Evolutionary conservation across 2,888 invertebrate genomes (phyloP), one percentile per base, ranked within the genome.

Genomic region (Lasioglossum morio): DNA sequence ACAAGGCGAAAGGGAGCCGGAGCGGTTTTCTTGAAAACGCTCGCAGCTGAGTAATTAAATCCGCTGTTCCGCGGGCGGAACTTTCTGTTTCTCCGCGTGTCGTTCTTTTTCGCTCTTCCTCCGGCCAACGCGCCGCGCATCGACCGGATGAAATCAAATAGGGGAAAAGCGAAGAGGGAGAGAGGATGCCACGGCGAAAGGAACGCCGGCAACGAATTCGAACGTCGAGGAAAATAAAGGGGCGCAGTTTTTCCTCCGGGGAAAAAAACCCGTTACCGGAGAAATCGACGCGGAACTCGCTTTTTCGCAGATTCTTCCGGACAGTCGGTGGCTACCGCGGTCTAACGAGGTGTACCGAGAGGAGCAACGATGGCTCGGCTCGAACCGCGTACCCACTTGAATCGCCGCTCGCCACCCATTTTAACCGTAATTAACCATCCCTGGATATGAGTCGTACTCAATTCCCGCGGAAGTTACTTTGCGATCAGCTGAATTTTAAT

Each of bases 1-100:
- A 27, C 19, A 23, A 8, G 73, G n/a, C 43, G 23, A 73, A 57
- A 46, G 27, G 57, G 8, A n/a, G 37, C 30, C 23, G 27, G 16
- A 14, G 48, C 27, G 30, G 66, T 60, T 78, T 66, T 76, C 43
- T 69, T 43, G 72, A 85, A 78, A 84, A 72, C 37, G 77, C 72
- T 81, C 78, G 81, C 66, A 81, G 82, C 74, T 81, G 77, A 86
- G 85, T 89, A 90, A 90, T 90, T 90, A 90, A 90, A 90, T 89
- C 87, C 82, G 81, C 88, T 84, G 82, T 85, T 79, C 87, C 66
- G 43, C 43, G 57, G n/a, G 57, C 72, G 84, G 60, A 81, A 80
- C 76, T 66, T 81, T 78, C 79, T 43, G 63, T 60, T 76, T 46
- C 77, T 75, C 76, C 43, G 46, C 74, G 81, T 46, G 70, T 46